A percentile compares a stretch with the other conserved stretches of the same genome.
Evolutionary conservation across 2,888 invertebrate species (phyloP).

Genomic region (Torymus auratus): DNA sequence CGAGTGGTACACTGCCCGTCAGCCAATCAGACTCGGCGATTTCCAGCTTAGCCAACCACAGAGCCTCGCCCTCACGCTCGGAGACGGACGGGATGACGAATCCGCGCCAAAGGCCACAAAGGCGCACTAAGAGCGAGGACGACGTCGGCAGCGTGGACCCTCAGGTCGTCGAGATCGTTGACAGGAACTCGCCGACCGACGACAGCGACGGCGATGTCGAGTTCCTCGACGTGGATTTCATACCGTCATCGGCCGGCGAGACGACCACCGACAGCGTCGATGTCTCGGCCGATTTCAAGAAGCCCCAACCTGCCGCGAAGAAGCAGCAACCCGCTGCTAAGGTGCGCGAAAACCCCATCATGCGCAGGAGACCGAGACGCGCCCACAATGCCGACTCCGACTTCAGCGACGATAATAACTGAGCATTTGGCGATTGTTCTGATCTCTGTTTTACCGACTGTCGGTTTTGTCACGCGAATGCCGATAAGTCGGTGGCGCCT

Average conservation of each 20-base stretch:
- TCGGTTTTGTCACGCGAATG: too few species aligned
- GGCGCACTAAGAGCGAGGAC: slow-evolving; percentile 47
- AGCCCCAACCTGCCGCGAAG: slow-evolving; percentile 56
- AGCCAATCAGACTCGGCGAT: slow-evolving; percentile 74
- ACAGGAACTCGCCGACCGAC: not conserved
- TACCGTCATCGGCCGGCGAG: slow-evolving; percentile 48
- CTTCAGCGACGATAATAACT: slow-evolving; percentile 63
- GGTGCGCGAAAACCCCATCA: slow-evolving; percentile 38
- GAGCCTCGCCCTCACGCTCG: slow-evolving; percentile 30
- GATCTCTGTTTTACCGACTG: slow-evolving; percentile 2
- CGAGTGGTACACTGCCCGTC: slow-evolving; percentile 64
- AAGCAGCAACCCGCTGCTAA: slow-evolving; percentile 26
- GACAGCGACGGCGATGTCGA: slow-evolving; percentile 14
- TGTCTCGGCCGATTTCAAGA: slow-evolving; percentile 59
- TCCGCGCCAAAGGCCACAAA: slow-evolving; percentile 21
- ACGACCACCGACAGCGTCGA: slow-evolving; percentile 56
- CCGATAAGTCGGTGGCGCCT: too few species aligned
- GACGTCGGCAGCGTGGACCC: not conserved
- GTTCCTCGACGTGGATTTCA: slow-evolving; percentile 3
- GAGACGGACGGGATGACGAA: slow-evolving; percentile 43
- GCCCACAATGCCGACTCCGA: slow-evolving; percentile 61
- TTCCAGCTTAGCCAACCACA: slow-evolving; percentile 70
- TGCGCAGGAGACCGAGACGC: slow-evolving; percentile 57
- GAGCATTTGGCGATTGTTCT: not conserved
- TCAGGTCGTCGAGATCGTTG: not conserved